Evolutionary conservation across 23 tunicate species (phyloP).

Genomic region (Diplosoma virens): DNA sequence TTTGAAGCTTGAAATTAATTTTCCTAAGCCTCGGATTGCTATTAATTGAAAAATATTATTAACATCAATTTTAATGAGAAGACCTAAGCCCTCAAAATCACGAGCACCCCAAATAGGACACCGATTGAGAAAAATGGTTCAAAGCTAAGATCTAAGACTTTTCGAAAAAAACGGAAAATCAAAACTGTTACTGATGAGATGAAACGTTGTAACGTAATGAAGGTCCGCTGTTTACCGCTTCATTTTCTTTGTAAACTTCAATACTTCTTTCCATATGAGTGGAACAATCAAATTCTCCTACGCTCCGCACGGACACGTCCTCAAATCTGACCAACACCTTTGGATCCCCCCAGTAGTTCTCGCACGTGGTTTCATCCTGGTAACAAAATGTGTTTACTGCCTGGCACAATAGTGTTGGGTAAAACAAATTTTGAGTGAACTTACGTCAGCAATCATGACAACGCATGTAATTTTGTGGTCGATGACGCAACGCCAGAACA

Average conservation of each 20-base stretch:
- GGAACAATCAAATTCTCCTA: background rate
- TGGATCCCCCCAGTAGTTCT: conserved; percentile 15
- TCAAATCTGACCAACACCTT: background rate
- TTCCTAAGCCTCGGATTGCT: too few species aligned
- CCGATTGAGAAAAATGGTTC: too few species aligned
- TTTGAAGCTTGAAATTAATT: too few species aligned
- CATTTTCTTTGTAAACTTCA: conserved; percentile 11
- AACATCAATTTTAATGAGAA: too few species aligned
- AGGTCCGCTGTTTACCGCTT: conserved; percentile 37
- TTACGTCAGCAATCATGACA: conserved; percentile 39
- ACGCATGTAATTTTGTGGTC: conserved; percentile 32
- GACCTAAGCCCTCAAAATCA: too few species aligned
- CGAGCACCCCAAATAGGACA: too few species aligned
- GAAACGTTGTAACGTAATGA: too few species aligned
- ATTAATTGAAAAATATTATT: too few species aligned
- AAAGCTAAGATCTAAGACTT: too few species aligned
- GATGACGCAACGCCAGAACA: conserved; percentile 30
- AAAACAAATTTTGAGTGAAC: background rate
- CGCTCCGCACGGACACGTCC: conserved; percentile 28
- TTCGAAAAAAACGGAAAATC: too few species aligned
- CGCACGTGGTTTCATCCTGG: background rate
- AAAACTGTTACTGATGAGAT: too few species aligned
- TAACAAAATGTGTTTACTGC: too few species aligned
- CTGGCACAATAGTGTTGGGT: background rate
- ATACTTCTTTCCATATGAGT: conserved; percentile 25